Evolutionary conservation across 2,797 vertebrate species (phyloP).

Genomic region (Podarcis lilfordi): DNA sequence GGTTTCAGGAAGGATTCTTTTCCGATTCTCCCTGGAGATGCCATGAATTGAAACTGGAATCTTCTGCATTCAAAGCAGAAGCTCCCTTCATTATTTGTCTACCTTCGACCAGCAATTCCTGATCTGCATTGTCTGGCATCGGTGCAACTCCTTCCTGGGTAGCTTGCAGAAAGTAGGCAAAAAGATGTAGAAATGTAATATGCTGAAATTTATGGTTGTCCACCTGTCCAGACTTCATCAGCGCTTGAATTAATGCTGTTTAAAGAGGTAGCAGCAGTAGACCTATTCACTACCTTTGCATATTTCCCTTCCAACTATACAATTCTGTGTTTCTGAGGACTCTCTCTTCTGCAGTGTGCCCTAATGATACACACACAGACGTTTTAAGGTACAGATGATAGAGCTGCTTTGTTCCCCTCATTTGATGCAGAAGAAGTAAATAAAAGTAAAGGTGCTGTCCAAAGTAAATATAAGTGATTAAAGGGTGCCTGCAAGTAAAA

Average conservation of each 20-base stretch:
- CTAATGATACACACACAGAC: background rate
- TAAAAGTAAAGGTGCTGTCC: background rate
- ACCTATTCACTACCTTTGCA: background rate
- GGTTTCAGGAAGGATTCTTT: too few relatives aligned
- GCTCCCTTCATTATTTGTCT: too few relatives aligned
- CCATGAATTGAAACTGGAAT: too few relatives aligned
- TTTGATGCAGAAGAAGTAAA: background rate
- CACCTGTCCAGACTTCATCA: background rate
- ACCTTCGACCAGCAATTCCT: too few relatives aligned
- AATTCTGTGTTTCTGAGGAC: background rate
- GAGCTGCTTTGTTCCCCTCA: background rate
- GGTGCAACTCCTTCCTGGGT: background rate
- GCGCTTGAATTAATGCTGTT: background rate
- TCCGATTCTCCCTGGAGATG: too few relatives aligned
- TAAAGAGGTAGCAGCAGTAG: background rate
- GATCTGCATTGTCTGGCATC: background rate
- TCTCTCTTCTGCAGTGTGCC: background rate
- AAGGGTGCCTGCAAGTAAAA: background rate
- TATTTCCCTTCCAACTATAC: background rate
- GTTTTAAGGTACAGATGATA: background rate
- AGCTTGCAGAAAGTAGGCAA: background rate
- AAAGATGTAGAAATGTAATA: background rate
- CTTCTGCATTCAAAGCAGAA: too few relatives aligned
- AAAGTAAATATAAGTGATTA: background rate
- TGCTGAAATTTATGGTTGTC: background rate